Evolutionary conservation across 2,113 vertebrate species (phyloP).

Genomic region (Thryonomys swinderianus): DNA sequence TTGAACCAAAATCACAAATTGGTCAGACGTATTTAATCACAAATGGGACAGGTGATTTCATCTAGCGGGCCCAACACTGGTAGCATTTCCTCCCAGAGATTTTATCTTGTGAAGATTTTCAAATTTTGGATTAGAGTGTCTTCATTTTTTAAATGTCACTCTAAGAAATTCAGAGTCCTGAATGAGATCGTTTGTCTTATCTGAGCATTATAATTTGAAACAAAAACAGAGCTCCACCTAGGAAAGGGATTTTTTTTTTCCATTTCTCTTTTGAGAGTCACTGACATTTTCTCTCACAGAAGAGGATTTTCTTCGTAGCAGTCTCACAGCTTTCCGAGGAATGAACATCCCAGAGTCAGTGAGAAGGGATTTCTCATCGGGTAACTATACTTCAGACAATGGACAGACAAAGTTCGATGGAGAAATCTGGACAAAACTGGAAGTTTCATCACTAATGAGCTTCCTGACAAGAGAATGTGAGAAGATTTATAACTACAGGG

Average conservation of each 20-base stretch:
- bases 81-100: neutral
- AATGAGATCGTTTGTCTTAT: neutral
- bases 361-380: neutral
- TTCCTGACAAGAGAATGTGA: neutral
- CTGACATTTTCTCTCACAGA: neutral
- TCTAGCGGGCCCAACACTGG: neutral
- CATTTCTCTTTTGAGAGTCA: neutral
- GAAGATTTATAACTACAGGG: neutral
- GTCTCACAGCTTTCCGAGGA: conserved; percentile 43
- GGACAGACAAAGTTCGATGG: neutral
- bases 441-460: neutral
- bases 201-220: conserved; percentile 9
- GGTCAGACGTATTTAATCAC: too few relatives aligned
- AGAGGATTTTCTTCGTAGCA: conserved; percentile 10
- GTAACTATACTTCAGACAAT: neutral
- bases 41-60: neutral
- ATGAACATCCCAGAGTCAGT: conserved; percentile 34
- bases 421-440: conserved; percentile 24
- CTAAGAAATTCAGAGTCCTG: neutral
- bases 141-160: neutral
- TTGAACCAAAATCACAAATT: neutral
- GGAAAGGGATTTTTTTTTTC: conserved; percentile 7
- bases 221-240: neutral
- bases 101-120: neutral
- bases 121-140: conserved; percentile 11